phyloP scores from a whole-genome alignment of 1,140 invertebrate genomes.

The Calycopis cecrops region DNA sequence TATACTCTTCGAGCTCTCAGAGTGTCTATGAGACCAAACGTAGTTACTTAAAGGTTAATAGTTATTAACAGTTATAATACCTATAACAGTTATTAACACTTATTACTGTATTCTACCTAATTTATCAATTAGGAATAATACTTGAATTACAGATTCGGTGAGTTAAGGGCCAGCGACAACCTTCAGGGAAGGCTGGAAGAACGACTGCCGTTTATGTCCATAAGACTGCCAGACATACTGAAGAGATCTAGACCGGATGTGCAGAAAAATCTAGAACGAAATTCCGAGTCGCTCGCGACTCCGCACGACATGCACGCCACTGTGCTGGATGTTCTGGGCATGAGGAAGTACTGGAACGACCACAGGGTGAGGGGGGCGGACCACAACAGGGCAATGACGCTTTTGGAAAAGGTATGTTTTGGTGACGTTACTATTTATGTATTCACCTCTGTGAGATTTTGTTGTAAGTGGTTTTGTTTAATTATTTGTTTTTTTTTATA shows the following conservation, averaged over 20 bases:
- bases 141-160: constrained; percentile 80
- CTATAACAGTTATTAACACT: too few species aligned
- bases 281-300: constrained; percentile 82
- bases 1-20: too few species aligned
- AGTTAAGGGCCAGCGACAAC: constrained; percentile 86
- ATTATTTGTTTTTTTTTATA: too few species aligned
- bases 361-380: constrained; percentile 70
- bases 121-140: too few species aligned
- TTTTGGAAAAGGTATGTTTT: constrained; percentile 81
- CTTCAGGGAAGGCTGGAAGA: constrained; percentile 94
- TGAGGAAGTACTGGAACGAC: too few species aligned
- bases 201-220: constrained; percentile 88
- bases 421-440: too few species aligned
- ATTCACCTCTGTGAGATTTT: too few species aligned
- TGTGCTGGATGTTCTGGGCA: constrained; percentile 78
- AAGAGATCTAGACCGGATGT: too few species aligned
- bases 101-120: neutral
- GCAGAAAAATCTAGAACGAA: constrained; percentile 80
- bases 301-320: constrained; percentile 90
- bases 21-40: too few species aligned
- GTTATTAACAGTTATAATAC: neutral
- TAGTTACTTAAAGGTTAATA: too few species aligned
- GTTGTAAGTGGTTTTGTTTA: too few species aligned
- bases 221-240: constrained; percentile 88
- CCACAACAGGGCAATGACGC: constrained; percentile 78